These are phyloP conservation scores for Acrobasis repandana DNA, from an alignment of 2,888 invertebrate genomes.

Conservation along the genomic window DNA sequence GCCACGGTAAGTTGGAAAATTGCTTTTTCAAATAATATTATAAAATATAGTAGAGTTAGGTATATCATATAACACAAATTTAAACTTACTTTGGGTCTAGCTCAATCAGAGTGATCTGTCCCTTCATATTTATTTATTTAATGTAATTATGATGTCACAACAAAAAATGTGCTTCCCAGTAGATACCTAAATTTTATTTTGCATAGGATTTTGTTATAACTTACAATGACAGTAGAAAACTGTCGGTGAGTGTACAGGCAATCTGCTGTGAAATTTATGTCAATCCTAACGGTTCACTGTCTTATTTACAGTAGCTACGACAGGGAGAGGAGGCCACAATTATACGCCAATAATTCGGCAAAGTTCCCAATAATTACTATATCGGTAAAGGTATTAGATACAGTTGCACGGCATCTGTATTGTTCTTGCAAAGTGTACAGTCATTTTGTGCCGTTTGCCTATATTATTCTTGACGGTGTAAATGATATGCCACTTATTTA, in stretches of 20 bases:
- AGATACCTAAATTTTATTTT: too few relatives aligned
- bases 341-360: slow-evolving; percentile 51
- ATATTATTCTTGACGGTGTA: slow-evolving; percentile 18
- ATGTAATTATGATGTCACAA: too few relatives aligned
- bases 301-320: slow-evolving; percentile 35
- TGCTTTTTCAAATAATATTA: too few relatives aligned
- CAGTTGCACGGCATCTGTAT: slow-evolving; percentile 28
- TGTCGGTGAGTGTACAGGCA: neutral
- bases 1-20: too few relatives aligned
- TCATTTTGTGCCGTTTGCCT: slow-evolving; percentile 26
- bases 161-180: too few relatives aligned
- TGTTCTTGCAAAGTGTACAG: slow-evolving; percentile 25
- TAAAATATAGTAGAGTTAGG: too few relatives aligned
- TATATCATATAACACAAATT: too few relatives aligned
- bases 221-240: too few relatives aligned
- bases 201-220: too few relatives aligned
- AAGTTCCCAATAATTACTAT: slow-evolving; percentile 52
- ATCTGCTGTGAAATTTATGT: slow-evolving; percentile 23
- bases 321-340: slow-evolving; percentile 46
- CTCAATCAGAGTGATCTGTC: too few relatives aligned
- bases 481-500: slow-evolving; percentile 7
- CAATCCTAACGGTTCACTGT: slow-evolving; percentile 33
- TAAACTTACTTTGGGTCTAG: too few relatives aligned
- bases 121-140: too few relatives aligned
- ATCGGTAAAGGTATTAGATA: slow-evolving; percentile 48